Evolutionary conservation across 1,140 invertebrate genomes (phyloP).

Genomic region (Bombus breviceps): DNA sequence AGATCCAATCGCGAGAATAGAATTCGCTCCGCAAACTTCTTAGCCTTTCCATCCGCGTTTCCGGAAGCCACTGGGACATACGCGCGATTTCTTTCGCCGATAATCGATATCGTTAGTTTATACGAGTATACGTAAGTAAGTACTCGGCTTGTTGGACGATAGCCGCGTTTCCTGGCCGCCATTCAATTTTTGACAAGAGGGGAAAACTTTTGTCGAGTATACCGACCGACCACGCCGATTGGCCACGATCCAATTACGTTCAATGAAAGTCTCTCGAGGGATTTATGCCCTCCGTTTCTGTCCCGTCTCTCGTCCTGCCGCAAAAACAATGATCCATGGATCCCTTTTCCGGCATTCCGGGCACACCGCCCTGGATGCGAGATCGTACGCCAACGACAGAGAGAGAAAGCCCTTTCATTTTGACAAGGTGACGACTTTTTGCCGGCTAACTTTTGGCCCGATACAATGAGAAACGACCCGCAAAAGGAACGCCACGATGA

Average conservation of each 20-base stretch:
- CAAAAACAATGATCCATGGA: constrained; percentile 68
- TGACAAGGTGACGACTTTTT: constrained; percentile 50
- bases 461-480: constrained; percentile 45
- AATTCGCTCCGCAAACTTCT: constrained; percentile 4
- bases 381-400: neutral
- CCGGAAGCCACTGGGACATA: neutral
- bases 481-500: constrained; percentile 37
- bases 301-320: constrained; percentile 34
- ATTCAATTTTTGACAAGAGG: constrained; percentile 55
- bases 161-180: constrained; percentile 36
- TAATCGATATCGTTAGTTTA: constrained; percentile 1
- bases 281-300: constrained; percentile 63
- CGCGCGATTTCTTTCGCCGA: constrained; percentile 1
- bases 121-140: neutral
- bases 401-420: constrained; percentile 1
- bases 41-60: neutral
- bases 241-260: constrained; percentile 68
- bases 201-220: constrained; percentile 38
- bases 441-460: constrained; percentile 26
- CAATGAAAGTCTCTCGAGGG: constrained; percentile 67
- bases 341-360: constrained; percentile 64
- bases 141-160: neutral
- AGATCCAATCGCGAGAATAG: constrained; percentile 45
- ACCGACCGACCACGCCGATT: constrained; percentile 46
- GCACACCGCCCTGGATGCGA: constrained; percentile 32